Evolutionary conservation across 2,888 invertebrate genomes (phyloP), one percentile per base, ranked within the genome.

Genomic region (Mythimna pallens): DNA sequence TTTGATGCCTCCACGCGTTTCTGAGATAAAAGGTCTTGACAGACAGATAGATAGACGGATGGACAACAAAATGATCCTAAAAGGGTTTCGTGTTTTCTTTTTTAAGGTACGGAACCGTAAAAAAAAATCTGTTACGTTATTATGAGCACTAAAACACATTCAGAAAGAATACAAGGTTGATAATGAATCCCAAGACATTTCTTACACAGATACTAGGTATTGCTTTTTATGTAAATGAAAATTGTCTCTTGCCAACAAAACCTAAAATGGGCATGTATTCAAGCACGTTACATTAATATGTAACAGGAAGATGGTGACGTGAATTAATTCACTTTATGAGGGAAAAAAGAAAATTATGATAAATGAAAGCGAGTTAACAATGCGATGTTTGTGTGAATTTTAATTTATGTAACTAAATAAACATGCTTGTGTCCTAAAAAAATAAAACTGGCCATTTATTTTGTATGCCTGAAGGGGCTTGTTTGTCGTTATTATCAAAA

Each of bases 261-360:
- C 70, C 76, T 74, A 70, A 81, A 83, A 76, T 70, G 73, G 73
- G 65, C 65, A 76, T 82, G 71, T 74, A 70, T 73, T 85, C 72
- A 76, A 76, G 78, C 65, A 80, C 80, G 73, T 71, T 80, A 82
- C 70, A 85, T 84, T 73, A 83, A 84, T 85, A 85, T 84, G 81
- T 76, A 83, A 73, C 78, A 83, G 83, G 83, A 85, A 83, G 83
- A 82, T 69, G 83, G 73, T 81, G 84, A 83, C 74, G 52, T 52
- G 61, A 83, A 84, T 85, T 85, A 83, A 84, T 84, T 85, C 81
- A 65, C 66, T 73, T 63, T 57, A 76, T 52, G 50, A 55, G 55
- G 66, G 65, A 83, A 84, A 80, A 81, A 85, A 76, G 63, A 59
- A 76, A 83, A 81, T 81, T 81, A 78, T 75, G 74, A 83, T 83